Conservation (phyloP, 2,113 vertebrate species). For the Albula glossodonta region DNA sequence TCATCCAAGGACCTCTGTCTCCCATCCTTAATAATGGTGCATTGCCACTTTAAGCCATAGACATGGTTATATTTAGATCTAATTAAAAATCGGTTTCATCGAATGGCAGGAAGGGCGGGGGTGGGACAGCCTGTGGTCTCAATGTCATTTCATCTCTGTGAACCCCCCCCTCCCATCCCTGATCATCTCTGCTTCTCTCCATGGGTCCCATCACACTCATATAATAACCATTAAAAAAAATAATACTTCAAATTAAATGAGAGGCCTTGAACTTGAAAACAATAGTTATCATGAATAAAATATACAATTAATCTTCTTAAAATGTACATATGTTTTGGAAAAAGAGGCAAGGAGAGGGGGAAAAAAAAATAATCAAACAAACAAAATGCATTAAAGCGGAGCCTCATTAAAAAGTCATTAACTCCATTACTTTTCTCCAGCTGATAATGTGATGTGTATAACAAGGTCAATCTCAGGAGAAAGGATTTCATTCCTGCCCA, state of each 20-base stretch:
- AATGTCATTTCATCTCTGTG: neutral
- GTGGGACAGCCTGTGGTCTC: neutral
- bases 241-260: neutral
- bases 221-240: neutral
- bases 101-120: neutral
- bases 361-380: neutral
- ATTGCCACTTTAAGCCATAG: neutral
- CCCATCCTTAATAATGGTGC: neutral
- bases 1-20: neutral
- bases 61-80: neutral
- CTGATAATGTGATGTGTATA: neutral
- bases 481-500: neutral
- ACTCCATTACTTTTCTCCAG: neutral
- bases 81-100: slow-evolving; percentile 4
- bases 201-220: neutral
- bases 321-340: neutral
- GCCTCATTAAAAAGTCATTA: neutral
- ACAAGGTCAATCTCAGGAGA: neutral
- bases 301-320: neutral
- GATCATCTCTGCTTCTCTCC: neutral
- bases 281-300: neutral
- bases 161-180: neutral
- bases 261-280: neutral
- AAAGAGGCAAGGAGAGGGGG: neutral
- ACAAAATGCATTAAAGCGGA: neutral